A percentile compares a stretch with the other conserved stretches of the same genome.
Conservation (phyloP, 1,140 invertebrate species). For the Drosophila navojoa region DNA sequence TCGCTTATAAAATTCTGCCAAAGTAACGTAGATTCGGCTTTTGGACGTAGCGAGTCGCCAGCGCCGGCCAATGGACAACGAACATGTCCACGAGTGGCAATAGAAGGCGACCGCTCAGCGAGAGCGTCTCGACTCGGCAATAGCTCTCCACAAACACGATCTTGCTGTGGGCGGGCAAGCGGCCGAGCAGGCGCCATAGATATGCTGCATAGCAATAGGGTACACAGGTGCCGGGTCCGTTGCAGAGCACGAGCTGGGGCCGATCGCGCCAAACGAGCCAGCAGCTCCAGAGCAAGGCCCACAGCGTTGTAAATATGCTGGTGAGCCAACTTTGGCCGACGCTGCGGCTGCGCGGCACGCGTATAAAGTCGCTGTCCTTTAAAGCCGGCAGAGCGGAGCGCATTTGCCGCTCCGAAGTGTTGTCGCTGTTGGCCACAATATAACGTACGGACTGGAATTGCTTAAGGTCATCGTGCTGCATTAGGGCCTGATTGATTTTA, state of each 20-base stretch:
- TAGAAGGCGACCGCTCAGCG: constrained; percentile 94
- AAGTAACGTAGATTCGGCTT: constrained; percentile 87
- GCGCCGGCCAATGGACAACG: constrained; percentile 95
- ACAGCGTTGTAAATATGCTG: constrained; percentile 91
- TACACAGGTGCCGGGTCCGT: constrained; percentile 98
- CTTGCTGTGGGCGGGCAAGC: constrained; percentile 86
- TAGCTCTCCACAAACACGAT: constrained; percentile 97
- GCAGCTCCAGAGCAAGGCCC: constrained; percentile 88
- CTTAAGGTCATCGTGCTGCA: constrained; percentile 85
- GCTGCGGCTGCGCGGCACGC: constrained; percentile 92
- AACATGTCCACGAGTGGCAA: constrained; percentile 93
- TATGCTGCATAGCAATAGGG: constrained; percentile 92
- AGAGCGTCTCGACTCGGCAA: constrained; percentile 95
- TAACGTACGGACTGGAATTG: constrained; percentile 86
- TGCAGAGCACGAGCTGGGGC: constrained; percentile 93
- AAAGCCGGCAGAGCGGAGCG: constrained; percentile 84
- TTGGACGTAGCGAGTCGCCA: constrained; percentile 85
- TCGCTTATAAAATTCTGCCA: constrained; percentile 84
- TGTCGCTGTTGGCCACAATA: constrained; percentile 91
- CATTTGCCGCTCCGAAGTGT: constrained; percentile 86
- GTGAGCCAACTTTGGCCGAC: constrained; percentile 94
- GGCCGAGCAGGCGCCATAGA: constrained; percentile 87
- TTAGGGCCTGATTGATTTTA: constrained; percentile 86
- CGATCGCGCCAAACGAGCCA: constrained; percentile 88
- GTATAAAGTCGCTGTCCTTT: constrained; percentile 65